Conservation (phyloP, 2,113 vertebrate genomes). For the Leucosticte australis region DNA sequence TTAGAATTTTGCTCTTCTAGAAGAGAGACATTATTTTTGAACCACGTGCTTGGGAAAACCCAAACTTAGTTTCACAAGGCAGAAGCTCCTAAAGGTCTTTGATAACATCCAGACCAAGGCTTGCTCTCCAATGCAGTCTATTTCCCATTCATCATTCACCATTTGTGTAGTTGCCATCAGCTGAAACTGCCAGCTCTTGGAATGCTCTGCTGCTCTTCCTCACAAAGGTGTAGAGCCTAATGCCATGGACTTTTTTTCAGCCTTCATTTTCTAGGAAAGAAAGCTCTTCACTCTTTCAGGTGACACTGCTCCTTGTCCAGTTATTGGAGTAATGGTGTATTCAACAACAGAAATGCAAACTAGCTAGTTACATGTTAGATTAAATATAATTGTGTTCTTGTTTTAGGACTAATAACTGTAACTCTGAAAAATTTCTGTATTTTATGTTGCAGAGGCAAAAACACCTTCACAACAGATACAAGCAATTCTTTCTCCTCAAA, state of each 20-base stretch:
- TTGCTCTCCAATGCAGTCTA: background rate
- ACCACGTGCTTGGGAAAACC: background rate
- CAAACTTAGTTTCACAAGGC: background rate
- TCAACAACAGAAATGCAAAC: background rate
- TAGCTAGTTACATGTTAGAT: background rate
- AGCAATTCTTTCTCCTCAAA: background rate
- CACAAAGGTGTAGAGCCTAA: background rate
- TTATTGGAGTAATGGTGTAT: background rate
- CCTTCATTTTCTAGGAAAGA: background rate
- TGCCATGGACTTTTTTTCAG: background rate
- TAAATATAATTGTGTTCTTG: background rate
- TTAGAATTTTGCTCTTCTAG: background rate
- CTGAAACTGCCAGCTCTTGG: background rate
- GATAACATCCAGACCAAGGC: background rate
- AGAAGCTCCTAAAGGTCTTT: background rate
- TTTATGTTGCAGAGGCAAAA: background rate
- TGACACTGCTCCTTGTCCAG: background rate
- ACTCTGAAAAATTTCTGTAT: background rate
- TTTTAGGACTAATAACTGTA: background rate
- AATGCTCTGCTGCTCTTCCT: background rate
- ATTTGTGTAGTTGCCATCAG: background rate
- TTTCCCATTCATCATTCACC: background rate
- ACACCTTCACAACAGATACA: background rate
- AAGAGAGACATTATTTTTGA: background rate
- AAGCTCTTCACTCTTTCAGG: background rate